Evolutionary conservation across 1,140 invertebrate genomes (phyloP).

Genomic region (Galendromus occidentalis): DNA sequence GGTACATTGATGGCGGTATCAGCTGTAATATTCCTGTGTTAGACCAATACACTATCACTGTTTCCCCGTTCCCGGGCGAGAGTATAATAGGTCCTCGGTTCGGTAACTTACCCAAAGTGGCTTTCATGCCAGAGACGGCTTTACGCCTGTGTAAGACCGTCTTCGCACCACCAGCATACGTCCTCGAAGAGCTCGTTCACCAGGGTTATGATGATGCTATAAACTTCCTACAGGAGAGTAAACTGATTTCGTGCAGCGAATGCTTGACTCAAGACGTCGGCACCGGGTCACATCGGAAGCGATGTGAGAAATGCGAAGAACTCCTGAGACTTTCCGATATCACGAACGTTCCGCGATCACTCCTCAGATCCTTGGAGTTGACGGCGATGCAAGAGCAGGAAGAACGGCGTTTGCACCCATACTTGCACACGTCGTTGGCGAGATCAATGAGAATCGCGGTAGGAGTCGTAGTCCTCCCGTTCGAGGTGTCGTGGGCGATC

Average conservation of each 20-base stretch:
- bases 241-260: constrained; percentile 1
- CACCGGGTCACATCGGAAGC: neutral
- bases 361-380: neutral
- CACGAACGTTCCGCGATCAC: neutral
- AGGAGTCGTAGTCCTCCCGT: neutral
- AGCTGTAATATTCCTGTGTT: constrained; percentile 82
- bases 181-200: constrained; percentile 76
- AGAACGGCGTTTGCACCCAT: neutral
- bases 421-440: neutral
- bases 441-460: neutral
- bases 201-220: constrained; percentile 93
- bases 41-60: constrained; percentile 85
- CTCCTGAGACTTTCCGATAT: neutral
- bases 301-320: neutral
- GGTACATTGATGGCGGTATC: constrained; percentile 91
- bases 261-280: neutral
- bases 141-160: neutral
- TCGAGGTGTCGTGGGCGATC: neutral
- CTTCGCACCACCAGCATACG: constrained; percentile 54
- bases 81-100: constrained; percentile 81
- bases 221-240: constrained; percentile 66
- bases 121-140: neutral
- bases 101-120: neutral
- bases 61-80: constrained; percentile 92
- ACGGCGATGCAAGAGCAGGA: neutral